Base-by-base conservation (phyloP, 2,888 invertebrate genomes). In the Philereme vetulata region DNA sequence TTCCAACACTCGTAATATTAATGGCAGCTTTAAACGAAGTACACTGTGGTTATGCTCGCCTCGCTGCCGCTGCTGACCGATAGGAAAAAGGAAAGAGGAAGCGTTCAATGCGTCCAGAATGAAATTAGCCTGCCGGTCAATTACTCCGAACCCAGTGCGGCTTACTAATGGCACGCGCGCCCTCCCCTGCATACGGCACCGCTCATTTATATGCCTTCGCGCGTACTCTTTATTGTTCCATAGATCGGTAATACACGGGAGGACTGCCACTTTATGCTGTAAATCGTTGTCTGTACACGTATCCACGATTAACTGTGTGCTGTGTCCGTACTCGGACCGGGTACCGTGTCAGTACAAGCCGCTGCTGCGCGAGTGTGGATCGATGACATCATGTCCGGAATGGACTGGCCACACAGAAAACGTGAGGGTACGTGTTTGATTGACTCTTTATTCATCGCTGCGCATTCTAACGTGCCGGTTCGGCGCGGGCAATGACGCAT, bases 41-140 rank as follows among this genome's bases (percentile, higher is more conserved):
- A 66, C 56, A 65, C 74, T 76, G n/a, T 77, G 73, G 72, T 75
- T 72, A 76, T 75, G 74, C 71, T 72, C 74, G 81, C 77, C 84
- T 81, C 81, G 84, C 81, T 83, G 79, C 75, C 80, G 81, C 77
- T 78, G 83, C 82, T 91, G 90, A 90, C 90, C 90, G 91, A 90
- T 92, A 90, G 91, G 90, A 91, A 92, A 91, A 85, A 90, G 91
- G 91, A 89, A 92, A 91, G 90, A 92, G 91, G 91, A 92, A 92
- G 88, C 88, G 78, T 70, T 78, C 82, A 82, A 91, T 90, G 91
- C 87, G 90, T 74, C 76, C 89, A 84, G 91, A 90, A 91, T 92
- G 85, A 89, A 85, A 92, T 91, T 88, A 91, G 86, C 86, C 77
- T 80, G 85, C 74, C 89, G 91, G 91, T 91, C 91, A 90, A 92